A percentile compares a stretch with the other conserved stretches of the same genome.
Evolutionary conservation across 2,113 vertebrate genomes (phyloP).

Genomic region (Pelecanus crispus): DNA sequence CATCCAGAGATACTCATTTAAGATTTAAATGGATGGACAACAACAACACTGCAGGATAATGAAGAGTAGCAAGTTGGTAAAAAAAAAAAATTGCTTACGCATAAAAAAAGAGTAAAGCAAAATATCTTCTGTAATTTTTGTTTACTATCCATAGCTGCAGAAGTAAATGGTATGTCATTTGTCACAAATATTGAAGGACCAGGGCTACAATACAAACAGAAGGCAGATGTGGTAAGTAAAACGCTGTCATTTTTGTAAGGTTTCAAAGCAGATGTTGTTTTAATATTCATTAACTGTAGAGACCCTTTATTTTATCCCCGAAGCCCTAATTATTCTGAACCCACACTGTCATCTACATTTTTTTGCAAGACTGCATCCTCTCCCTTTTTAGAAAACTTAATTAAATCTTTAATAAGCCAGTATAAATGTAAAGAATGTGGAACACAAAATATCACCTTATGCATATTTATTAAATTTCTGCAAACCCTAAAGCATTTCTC

Average conservation of each 20-base stretch:
- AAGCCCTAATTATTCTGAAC: conserved; percentile 51
- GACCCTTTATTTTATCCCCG: conserved; percentile 34
- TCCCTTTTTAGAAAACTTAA: conserved; percentile 45
- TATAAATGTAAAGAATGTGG: conserved; percentile 62
- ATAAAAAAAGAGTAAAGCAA: neutral
- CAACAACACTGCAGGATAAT: neutral
- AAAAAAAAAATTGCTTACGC: neutral
- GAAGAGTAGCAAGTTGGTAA: neutral
- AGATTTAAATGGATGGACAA: neutral
- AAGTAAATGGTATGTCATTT: neutral
- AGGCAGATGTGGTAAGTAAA: conserved; percentile 4
- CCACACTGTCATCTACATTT: conserved; percentile 29
- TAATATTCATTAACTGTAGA: conserved; percentile 28
- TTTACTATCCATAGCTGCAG: neutral
- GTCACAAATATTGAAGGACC: neutral
- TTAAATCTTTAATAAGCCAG: conserved; percentile 63
- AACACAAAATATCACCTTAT: conserved; percentile 50
- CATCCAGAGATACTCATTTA: neutral
- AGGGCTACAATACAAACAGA: neutral
- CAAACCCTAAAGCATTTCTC: conserved; percentile 53
- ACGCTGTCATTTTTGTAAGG: neutral
- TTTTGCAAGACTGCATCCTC: conserved; percentile 39
- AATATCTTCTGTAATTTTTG: neutral
- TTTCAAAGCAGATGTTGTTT: neutral
- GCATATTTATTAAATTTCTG: conserved; percentile 56